Base-by-base conservation (phyloP, 2,888 invertebrate genomes). In the Agriopis marginaria region DNA sequence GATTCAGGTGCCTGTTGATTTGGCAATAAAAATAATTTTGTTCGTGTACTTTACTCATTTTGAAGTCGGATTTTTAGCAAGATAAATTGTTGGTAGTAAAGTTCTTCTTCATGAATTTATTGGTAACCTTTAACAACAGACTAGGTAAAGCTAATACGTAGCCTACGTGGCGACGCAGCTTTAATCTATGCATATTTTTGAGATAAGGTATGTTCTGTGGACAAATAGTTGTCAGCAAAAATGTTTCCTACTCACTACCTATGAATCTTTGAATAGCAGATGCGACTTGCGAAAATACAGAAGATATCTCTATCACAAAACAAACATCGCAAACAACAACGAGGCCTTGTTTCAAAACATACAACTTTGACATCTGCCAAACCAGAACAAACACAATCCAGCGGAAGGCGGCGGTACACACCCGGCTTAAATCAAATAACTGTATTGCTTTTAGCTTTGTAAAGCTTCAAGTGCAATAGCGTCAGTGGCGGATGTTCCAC, bases 381-480 rank as follows among this genome's bases (percentile, higher is more conserved):
- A 93, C 91, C 88, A 90, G 92, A 87, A 89, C 90, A 93, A 93
- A 93, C 91, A 93, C 91, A 93, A 93, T 92, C 90, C 91, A 88
- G 84, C 86, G 88, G 89, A 92, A 93, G 91, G 89, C 91, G 87
- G 87, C 83, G 86, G 91, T 88, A 90, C 89, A 92, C 89, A 91
- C 87, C 87, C 92, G 92, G 88, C 92, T 93, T 93, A 93, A 94
- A 94, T 93, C 93, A 94, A 94, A 94, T 94, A 94, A 94, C 92
- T 92, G 92, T 94, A 93, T 93, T 93, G 93, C 93, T 93, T 92
- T 91, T 90, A 93, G 93, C 93, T 92, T 90, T 93, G 92, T 92
- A 93, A 92, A 88, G 91, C 92, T 92, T 92, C 91, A 91, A 93
- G 92, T 93, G 93, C 93, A 93, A 93, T 92, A 92, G 90, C 89